Percentiles rank a stretch among this genome's conserved stretches.
phyloP scores from a whole-genome alignment of 2,797 vertebrate species.

The Periparus ater region DNA sequence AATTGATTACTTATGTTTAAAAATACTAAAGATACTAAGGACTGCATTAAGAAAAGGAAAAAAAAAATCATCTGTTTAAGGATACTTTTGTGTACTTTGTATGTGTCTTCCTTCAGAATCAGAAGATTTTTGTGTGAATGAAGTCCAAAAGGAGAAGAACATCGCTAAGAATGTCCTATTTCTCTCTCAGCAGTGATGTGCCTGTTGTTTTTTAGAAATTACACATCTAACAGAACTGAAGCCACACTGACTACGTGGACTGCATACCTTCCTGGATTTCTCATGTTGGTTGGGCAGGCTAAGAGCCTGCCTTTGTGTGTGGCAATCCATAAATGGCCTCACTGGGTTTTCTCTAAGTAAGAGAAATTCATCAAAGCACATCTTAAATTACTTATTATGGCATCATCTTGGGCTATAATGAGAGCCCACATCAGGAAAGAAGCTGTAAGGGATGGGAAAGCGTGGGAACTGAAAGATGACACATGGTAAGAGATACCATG shows the following conservation, averaged over 20 bases:
- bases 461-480: slow-evolving; percentile 55
- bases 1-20: background rate
- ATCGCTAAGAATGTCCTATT: background rate
- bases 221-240: background rate
- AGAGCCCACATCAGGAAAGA: slow-evolving; percentile 50
- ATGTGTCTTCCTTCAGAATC: background rate
- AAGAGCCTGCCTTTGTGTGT: slow-evolving; percentile 2
- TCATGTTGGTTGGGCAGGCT: slow-evolving; percentile 11
- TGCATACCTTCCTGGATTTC: slow-evolving; percentile 32
- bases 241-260: background rate
- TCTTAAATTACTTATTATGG: slow-evolving; percentile 67
- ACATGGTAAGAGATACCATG: background rate
- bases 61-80: background rate
- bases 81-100: background rate
- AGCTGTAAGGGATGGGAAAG: slow-evolving; percentile 50
- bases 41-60: background rate
- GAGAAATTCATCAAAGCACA: slow-evolving; percentile 59
- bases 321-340: slow-evolving; percentile 40
- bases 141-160: background rate
- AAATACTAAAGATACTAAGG: background rate
- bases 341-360: slow-evolving; percentile 27
- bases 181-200: background rate
- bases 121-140: background rate
- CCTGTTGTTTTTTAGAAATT: background rate
- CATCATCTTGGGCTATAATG: slow-evolving; percentile 52